Percentiles rank a stretch among this genome's conserved stretches.
Conservation (phyloP, 2,113 vertebrate species). For the Hippoglossus stenolepis region DNA sequence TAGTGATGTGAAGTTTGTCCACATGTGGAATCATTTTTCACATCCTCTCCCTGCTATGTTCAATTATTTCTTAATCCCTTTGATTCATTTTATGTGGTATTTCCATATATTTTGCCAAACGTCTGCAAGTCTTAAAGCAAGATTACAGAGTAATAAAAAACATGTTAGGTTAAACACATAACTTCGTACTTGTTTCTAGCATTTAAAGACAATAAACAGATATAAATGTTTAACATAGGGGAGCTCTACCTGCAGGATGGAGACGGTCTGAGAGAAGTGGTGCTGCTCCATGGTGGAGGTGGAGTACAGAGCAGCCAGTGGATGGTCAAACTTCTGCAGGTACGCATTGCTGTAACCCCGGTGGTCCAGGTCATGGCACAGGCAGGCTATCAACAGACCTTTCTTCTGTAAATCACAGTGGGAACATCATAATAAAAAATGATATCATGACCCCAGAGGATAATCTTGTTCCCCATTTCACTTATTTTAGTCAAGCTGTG, state of each 20-base stretch:
- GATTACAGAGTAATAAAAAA: not conserved
- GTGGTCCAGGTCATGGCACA: conserved; percentile 98
- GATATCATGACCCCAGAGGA: not conserved
- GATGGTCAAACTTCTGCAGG: conserved; percentile 99
- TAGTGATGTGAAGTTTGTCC: not conserved
- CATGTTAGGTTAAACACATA: not conserved
- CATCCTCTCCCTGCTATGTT: not conserved
- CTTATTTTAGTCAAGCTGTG: not conserved
- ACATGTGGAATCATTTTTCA: not conserved
- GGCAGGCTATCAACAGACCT: conserved; percentile 94
- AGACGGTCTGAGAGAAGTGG: conserved; percentile 98
- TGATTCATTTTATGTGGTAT: not conserved
- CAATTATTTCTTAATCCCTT: not conserved
- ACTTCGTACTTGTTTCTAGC: not conserved
- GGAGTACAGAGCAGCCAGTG: conserved; percentile 95
- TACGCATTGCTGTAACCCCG: conserved; percentile 97
- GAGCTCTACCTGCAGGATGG: conserved; percentile 96
- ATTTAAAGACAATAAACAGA: not conserved
- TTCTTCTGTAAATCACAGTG: conserved; percentile 84
- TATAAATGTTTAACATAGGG: conserved; percentile 12
- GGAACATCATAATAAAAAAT: not conserved
- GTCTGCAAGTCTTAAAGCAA: not conserved
- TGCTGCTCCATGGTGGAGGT: conserved; percentile 99
- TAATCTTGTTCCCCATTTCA: not conserved
- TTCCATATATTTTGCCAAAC: not conserved